Evolutionary conservation across 1,140 invertebrate genomes (phyloP).

Genomic region (Drosophila lowei): DNA sequence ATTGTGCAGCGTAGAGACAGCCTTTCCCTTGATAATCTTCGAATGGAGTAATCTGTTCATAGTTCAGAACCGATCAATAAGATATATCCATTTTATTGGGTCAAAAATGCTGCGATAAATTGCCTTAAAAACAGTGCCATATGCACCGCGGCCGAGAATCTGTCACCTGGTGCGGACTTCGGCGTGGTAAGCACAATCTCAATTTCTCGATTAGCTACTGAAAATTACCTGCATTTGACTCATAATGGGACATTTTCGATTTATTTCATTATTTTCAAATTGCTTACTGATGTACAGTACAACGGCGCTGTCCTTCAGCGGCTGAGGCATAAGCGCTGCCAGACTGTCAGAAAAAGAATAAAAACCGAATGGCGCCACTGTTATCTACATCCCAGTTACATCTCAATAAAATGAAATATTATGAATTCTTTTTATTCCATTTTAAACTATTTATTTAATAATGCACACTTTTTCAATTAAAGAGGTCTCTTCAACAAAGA

Average conservation of each 20-base stretch:
- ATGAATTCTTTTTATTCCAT: not conserved
- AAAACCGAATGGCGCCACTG: not conserved
- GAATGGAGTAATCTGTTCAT: slow-evolving; percentile 81
- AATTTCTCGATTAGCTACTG: slow-evolving; percentile 29
- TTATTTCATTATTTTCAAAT: slow-evolving; percentile 10
- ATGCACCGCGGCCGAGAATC: slow-evolving; percentile 85
- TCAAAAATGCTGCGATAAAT: slow-evolving; percentile 84
- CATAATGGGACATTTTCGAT: not conserved
- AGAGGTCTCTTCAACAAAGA: too few species aligned
- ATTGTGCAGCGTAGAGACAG: too few species aligned
- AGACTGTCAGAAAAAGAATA: not conserved
- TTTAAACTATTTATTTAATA: slow-evolving; percentile 39
- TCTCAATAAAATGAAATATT: too few species aligned
- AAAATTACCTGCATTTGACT: slow-evolving; percentile 29
- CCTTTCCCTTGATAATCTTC: slow-evolving; percentile 84
- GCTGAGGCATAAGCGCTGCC: slow-evolving; percentile 36
- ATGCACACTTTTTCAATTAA: too few species aligned
- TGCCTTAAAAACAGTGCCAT: slow-evolving; percentile 86
- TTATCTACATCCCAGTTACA: too few species aligned
- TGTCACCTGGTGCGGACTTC: slow-evolving; percentile 52
- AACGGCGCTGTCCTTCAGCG: slow-evolving; percentile 46
- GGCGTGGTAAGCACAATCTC: slow-evolving; percentile 71
- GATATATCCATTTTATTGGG: too few species aligned
- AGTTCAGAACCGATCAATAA: too few species aligned
- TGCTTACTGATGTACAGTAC: slow-evolving; percentile 31